Evolutionary conservation across 2,113 vertebrate species (phyloP), one percentile per base, ranked within the genome.

Genomic region (Sporophila hypoxantha): DNA sequence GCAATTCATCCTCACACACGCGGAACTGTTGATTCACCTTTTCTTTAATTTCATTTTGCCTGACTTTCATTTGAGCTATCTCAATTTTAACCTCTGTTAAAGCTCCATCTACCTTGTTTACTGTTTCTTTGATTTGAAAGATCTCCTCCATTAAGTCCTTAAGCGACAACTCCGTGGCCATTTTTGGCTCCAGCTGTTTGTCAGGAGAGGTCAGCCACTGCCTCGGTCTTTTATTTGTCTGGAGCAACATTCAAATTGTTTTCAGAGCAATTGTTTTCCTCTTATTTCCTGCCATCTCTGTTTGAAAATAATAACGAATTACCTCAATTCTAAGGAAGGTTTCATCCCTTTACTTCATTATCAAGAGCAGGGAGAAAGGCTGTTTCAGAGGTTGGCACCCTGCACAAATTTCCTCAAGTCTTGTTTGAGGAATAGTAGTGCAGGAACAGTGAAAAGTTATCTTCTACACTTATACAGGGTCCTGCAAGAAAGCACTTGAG

Each of bases 71-170:
- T 89, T 93, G 91, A 93, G 92, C 91, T 91, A 95, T 95, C 94
- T 96, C 94, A 96, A 94, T 96, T 96, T 95, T 86, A 94, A 93
- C 91, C 85, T 93, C 92, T 92, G 93, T 95, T 95, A 95, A 94
- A 95, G 93, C 93, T 95, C 90, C 91, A 95, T 96, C 95, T 96
- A 94, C 94, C 92, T 93, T 95, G 94, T 95, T 96, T 96, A 94
- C 90, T 91, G 91, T 96, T 95, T 93, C 93, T 93, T 80, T 88
- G 89, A 96, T 95, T 95, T 95, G 93, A 96, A 95, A 94, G 83
- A 96, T 96, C 85, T 96, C 91, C 91, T 85, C 83, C 87, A 94
- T 96, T 94, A 96, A 94, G 91, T 96, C 92, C 83, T 95, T 60
- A 95, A 96, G 90, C 69, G 67, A 95, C 93, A 94, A 85, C 85